These are phyloP conservation scores for Chunga burmeisteri DNA, from an alignment of 2,113 vertebrate species.

Conservation along the genomic window DNA sequence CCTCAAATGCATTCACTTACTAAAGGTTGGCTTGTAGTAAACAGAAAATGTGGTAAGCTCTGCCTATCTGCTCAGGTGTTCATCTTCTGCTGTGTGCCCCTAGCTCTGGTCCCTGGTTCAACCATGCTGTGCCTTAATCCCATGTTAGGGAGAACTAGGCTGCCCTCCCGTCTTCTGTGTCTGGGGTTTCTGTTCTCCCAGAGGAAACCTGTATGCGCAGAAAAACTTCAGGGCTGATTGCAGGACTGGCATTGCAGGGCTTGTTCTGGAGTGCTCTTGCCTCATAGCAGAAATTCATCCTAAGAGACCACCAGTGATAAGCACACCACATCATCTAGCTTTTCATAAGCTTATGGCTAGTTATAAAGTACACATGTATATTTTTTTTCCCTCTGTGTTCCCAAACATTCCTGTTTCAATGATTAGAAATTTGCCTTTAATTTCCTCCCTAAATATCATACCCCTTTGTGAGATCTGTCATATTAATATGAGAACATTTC, in stretches of 20 bases:
- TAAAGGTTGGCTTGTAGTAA: not conserved
- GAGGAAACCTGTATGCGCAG: not conserved
- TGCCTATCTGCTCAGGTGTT: not conserved
- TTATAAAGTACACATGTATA: not conserved
- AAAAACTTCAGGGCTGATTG: not conserved
- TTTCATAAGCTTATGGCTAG: not conserved
- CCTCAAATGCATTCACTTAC: not conserved
- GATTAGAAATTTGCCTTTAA: not conserved
- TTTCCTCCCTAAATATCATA: not conserved
- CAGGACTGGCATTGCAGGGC: not conserved
- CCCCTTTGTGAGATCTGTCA: not conserved
- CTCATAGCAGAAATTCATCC: not conserved
- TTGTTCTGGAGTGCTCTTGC: accelerated
- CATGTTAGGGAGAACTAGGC: not conserved
- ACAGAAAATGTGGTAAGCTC: not conserved
- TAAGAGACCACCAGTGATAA: not conserved
- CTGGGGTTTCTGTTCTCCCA: not conserved
- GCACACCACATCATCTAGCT: not conserved
- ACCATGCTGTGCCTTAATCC: not conserved
- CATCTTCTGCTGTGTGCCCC: not conserved
- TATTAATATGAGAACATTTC: not conserved
- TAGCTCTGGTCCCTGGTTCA: not conserved
- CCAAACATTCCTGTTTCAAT: not conserved
- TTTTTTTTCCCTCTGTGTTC: not conserved
- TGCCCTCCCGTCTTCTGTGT: not conserved